Conservation (phyloP, 2,113 vertebrate genomes). For the cat (Felis catus) region DNA sequence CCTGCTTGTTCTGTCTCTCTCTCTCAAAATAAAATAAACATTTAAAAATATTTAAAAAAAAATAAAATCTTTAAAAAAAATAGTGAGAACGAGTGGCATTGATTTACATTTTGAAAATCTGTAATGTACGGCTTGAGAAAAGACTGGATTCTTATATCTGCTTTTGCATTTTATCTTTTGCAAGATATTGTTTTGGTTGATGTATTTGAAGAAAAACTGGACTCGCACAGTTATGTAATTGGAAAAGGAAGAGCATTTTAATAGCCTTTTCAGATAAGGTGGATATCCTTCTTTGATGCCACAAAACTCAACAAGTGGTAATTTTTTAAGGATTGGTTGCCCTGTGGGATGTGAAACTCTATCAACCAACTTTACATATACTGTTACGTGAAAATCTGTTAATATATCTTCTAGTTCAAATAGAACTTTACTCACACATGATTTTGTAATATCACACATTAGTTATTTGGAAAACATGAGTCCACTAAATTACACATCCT, state of each 20-base stretch:
- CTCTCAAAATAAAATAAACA: no score
- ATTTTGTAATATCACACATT: background rate
- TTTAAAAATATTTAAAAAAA: background rate
- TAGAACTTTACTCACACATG: background rate
- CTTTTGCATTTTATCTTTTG: background rate
- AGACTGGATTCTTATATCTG: background rate
- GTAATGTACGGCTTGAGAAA: background rate
- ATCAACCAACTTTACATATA: background rate
- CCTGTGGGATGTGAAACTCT: background rate
- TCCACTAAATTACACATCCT: background rate
- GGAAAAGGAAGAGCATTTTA: background rate
- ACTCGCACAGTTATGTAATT: background rate
- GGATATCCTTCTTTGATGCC: background rate
- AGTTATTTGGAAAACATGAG: background rate
- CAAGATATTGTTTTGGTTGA: background rate
- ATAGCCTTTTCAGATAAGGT: background rate
- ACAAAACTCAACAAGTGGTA: background rate
- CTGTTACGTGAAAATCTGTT: background rate
- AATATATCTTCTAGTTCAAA: background rate
- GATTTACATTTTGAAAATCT: background rate
- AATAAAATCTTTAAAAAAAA: background rate
- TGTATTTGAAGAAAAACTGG: background rate
- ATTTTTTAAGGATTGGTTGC: background rate
- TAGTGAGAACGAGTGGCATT: background rate
- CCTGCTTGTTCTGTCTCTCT: no score